These are phyloP conservation scores for Cryptomyrus ogoouensis DNA, from an alignment of 2,113 vertebrate genomes.

Conservation along the genomic window DNA sequence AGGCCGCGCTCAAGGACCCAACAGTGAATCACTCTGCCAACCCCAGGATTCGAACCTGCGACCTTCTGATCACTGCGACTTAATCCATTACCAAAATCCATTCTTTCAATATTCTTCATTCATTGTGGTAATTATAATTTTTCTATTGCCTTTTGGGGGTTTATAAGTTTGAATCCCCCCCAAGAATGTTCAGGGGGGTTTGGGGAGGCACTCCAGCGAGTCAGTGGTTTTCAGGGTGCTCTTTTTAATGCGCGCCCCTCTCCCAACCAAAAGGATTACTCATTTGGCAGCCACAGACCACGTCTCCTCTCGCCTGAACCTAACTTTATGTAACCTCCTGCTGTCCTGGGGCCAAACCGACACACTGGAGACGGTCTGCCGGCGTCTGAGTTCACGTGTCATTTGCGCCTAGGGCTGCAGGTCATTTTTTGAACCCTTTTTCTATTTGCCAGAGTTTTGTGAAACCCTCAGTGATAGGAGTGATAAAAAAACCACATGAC, in stretches of 20 bases:
- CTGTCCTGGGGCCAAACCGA: not conserved
- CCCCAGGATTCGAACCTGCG: not conserved
- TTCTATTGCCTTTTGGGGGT: not conserved
- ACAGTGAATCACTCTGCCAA: not conserved
- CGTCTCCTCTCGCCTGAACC: not conserved
- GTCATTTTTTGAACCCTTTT: not conserved
- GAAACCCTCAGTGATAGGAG: not conserved
- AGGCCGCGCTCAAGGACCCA: not conserved
- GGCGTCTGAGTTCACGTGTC: not conserved
- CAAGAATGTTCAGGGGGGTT: not conserved
- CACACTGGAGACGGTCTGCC: not conserved
- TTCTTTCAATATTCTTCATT: not conserved
- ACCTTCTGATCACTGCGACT: not conserved
- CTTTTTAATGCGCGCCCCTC: not conserved
- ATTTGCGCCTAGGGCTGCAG: not conserved
- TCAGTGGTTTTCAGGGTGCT: not conserved
- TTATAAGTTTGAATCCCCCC: not conserved
- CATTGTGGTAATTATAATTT: not conserved
- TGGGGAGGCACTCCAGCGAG: not conserved
- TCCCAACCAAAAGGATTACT: not conserved
- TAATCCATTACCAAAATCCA: not conserved
- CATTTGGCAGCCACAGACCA: not conserved
- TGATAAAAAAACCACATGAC: not conserved
- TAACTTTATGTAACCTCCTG: not conserved
- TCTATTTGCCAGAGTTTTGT: not conserved